Conservation (phyloP, 2,113 vertebrate genomes). For the Oreochromis aureus region DNA sequence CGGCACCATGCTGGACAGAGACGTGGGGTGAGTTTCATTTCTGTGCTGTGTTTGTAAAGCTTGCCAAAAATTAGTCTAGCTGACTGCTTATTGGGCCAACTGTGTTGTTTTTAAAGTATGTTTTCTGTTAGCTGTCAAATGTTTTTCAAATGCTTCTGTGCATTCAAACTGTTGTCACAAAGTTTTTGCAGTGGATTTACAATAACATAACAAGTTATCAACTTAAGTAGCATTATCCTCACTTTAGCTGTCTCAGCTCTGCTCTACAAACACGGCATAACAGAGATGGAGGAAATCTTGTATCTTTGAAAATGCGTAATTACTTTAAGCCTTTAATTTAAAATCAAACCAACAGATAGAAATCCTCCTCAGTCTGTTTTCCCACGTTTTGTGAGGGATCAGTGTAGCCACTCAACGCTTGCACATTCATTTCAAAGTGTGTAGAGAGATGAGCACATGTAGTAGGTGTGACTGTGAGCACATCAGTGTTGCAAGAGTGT, state of each 20-base stretch:
- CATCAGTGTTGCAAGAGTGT: background rate
- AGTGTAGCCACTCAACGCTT: background rate
- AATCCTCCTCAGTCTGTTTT: background rate
- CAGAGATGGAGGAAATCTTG: background rate
- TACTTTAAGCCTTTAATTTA: background rate
- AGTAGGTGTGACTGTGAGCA: background rate
- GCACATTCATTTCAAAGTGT: background rate
- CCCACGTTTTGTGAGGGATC: background rate
- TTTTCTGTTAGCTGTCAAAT: background rate
- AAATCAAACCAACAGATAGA: background rate
- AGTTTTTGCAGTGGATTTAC: background rate
- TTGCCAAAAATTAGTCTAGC: background rate
- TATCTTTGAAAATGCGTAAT: background rate
- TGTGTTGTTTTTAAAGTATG: background rate
- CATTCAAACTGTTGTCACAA: background rate
- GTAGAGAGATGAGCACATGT: background rate
- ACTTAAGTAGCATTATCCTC: background rate
- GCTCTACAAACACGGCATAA: background rate
- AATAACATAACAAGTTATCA: background rate
- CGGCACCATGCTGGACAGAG: slow-evolving; percentile 99
- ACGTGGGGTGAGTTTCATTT: slow-evolving; percentile 83
- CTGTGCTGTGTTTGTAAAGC: background rate
- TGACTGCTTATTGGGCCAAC: background rate
- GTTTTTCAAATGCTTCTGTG: background rate
- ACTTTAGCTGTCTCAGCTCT: background rate